Base-by-base conservation (phyloP, 2,113 vertebrate species). In the Eubucco bourcierii region DNA sequence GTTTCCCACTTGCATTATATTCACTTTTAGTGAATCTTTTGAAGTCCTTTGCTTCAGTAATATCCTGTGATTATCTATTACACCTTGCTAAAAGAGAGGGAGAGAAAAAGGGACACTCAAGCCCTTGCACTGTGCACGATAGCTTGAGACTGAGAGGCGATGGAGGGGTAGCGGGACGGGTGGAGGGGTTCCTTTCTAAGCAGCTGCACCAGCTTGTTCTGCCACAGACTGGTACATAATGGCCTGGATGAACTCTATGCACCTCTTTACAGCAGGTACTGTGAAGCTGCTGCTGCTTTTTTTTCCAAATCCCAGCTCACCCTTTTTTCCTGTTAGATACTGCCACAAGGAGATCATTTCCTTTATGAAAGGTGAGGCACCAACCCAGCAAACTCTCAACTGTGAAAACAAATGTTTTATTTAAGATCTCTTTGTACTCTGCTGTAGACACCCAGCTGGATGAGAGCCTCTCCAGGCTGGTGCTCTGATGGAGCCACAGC, bases 61-160 rank as follows among this genome's bases (percentile, higher is more conserved):
- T 72, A 66, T 63, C 46, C 31, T 21, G 10, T 74, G 61, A 28
- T 31, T 25, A 46, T 63, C 31, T n/a, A 67, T 64, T 59, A 67
- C 0, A 1, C 34, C 59, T 79, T 25, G 39, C 41, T 82, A 4
- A 58, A 77, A 72, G 64, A 80, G 6, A 75, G 21, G 73, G 66
- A 37, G 12, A 11, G 76, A 59, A 29, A 82, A 61, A 7, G 52
- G n/a, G 68, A 47, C 34, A 47, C 7, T 27, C n/a, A 66, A 75
- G 9, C 37, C 31, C 20, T 74, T 3, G 0, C 1, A 1, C 55
- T 41, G 6, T 50, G 31, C 2, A 1, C 1, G 0, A 15, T 53
- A 39, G 18, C 56, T 80, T 18, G 25, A 41, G 41, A 14, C 41
- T 41, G 41, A 29, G 53, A 72, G 15, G 9, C 55, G n/a, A 9